Base-by-base conservation (phyloP, 2,797 vertebrate genomes). In the Macroramphosus scolopax region DNA sequence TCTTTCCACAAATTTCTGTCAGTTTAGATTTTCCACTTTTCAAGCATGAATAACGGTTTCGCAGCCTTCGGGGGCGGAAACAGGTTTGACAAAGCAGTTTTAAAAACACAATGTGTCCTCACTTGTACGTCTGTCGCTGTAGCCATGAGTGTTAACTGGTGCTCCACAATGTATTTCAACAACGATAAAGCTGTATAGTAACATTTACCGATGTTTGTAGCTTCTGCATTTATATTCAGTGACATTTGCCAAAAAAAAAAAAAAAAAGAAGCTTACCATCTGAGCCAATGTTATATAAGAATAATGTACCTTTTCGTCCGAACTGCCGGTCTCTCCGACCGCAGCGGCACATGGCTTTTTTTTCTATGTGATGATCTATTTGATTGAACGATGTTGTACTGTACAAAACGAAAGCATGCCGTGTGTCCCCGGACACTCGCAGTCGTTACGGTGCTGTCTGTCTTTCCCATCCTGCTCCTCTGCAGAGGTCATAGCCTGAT, bases 391-490 rank as follows among this genome's bases (percentile, higher is more conserved):
- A 75, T 82, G 74, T 75, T 14, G 71, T 77, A 67, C 74, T 77
- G 81, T 80, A 68, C 47, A 54, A 71, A 51, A 56, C 66, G 25
- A 38, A 80, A 77, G 80, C 77, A 83, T 85, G 87, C 75, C 45
- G 55, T 71, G 78, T 78, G 75, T 64, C 78, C 75, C 69, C 54
- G 66, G 74, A 75, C 72, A 26, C 74, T 75, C 38, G 37, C 67
- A 67, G 70, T 51, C 76, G 16, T 74, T 59, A 70, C 74, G 85
- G 81, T 82, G 84, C 84, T 83, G 72, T 79, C 57, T 17, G 55
- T 83, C 70, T 77, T 68, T 69, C 58, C 50, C 64, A 72, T 63
- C 58, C 63, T 57, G 70, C 68, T 76, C 64, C 59, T 68, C 47
- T 77, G 51, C 56, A 49, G 65, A 72, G 70, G 73, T 72, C 74